A percentile compares a stretch with the other conserved stretches of the same genome.
These are phyloP conservation scores for Lymantria dispar DNA, from an alignment of 2,888 invertebrate species.

Conservation along the genomic window DNA sequence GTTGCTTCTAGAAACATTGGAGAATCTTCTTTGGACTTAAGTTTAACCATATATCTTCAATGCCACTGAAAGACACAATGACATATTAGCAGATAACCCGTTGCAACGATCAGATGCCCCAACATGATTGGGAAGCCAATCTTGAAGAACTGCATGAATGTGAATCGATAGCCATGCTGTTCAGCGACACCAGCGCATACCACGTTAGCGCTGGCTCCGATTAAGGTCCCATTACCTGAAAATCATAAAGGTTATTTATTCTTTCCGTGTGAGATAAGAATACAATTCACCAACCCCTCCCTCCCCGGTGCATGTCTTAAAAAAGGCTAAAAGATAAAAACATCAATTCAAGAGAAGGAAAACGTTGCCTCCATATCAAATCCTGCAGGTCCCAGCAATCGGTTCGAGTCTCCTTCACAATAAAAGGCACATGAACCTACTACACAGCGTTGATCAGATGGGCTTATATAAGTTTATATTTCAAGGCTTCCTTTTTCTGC, in stretches of 20 bases:
- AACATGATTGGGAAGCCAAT: slow-evolving; percentile 94
- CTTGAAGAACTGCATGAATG: slow-evolving; percentile 92
- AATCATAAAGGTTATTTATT: background rate
- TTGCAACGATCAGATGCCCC: slow-evolving; percentile 86
- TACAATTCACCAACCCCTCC: background rate
- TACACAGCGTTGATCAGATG: no score
- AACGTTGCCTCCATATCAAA: no score
- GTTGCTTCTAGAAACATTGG: no score
- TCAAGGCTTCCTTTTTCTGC: no score
- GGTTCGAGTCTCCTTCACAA: no score
- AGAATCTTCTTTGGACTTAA: no score
- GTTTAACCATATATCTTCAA: background rate
- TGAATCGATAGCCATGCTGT: slow-evolving; percentile 94
- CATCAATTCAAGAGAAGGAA: no score
- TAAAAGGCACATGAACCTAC: no score
- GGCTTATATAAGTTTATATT: no score
- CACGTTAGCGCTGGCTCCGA: slow-evolving; percentile 95
- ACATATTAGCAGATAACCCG: slow-evolving; percentile 86
- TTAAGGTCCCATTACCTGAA: slow-evolving; percentile 92
- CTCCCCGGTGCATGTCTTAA: no score
- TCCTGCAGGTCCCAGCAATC: no score
- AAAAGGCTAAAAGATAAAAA: no score
- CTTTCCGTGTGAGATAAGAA: background rate
- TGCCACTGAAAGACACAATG: slow-evolving; percentile 76
- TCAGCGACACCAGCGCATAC: slow-evolving; percentile 96